A percentile compares a stretch with the other conserved stretches of the same genome.
phyloP scores from a whole-genome alignment of 2,888 invertebrate genomes.

The Uropetala carovei region DNA sequence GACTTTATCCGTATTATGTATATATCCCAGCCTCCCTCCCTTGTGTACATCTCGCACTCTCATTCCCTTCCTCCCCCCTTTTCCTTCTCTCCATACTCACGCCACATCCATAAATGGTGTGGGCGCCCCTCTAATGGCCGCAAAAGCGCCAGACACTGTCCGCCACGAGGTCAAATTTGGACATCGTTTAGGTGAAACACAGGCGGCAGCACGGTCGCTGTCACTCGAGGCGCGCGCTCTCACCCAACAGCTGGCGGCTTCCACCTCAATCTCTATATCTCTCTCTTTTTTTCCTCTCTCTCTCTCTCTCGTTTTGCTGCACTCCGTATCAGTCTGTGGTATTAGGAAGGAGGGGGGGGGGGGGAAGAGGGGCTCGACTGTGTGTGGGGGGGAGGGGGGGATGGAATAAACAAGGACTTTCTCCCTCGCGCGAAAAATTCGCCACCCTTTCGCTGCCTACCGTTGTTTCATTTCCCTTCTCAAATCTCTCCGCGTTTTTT shows the following conservation, averaged over 20 bases:
- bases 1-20: too few relatives aligned
- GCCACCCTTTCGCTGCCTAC: background rate
- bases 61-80: background rate
- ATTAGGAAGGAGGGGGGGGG: too few relatives aligned
- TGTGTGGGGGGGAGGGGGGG: background rate
- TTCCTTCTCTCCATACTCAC: background rate
- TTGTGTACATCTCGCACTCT: background rate
- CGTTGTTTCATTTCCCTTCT: background rate
- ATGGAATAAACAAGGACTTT: background rate
- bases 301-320: background rate
- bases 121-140: background rate
- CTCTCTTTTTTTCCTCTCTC: background rate
- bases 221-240: constrained; percentile 18
- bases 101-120: constrained; percentile 17
- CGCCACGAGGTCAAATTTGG: constrained; percentile 27
- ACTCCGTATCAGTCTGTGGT: background rate
- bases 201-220: constrained; percentile 28
- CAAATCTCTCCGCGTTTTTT: background rate
- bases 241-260: background rate
- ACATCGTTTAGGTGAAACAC: constrained; percentile 21
- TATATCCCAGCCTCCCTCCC: too few relatives aligned
- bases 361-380: too few relatives aligned
- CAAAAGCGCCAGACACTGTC: constrained; percentile 25
- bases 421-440: background rate
- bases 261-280: background rate